Base-by-base conservation (phyloP, 1,140 invertebrate species). In the Drosophila takahashii region DNA sequence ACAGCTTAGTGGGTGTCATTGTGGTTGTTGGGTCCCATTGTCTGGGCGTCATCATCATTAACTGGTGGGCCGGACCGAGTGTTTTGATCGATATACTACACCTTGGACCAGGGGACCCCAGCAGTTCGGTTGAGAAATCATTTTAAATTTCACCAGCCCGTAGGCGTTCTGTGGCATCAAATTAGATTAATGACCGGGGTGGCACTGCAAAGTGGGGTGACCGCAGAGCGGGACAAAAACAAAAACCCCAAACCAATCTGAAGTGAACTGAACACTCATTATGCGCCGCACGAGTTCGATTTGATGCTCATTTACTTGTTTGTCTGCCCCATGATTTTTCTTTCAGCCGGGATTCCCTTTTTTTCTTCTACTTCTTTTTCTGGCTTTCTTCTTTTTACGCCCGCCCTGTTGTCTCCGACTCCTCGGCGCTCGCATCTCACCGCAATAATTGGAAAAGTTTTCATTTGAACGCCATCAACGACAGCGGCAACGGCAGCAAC, bases 401-500 rank as follows among this genome's bases (percentile, higher is more conserved):
- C 54, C 32, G 45, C 53, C 53, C 29, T n/a, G 44, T 39, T 39
- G 53, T 54, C 61, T 67, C 29, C 18, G 58, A 48, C 52, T 57
- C 41, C 34, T 45, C 47, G 60, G 53, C 37, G 45, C 64, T 77
- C 36, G 83, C 29, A 32, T 71, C 75, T 73, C 83, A 87, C 83
- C 83, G 84, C 83, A 87, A 87, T 87, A 87, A 87, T 87, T 87
- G 83, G 83, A 87, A 87, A 87, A 87, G 83, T 87, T 87, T 87
- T 87, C 83, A 87, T 87, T 89, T 89, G 83, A 87, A 73, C 83
- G 83, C 83, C 83, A 86, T 86, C 83, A 86, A 86, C 83, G 83
- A 86, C 83, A 87, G 42, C 67, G 65, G 64, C 67, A 69, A 56
- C 78, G 42, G 27, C 83, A 83, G 71, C 83, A 77, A 77, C 74